Base-by-base conservation (phyloP, 2,113 vertebrate genomes). In the Ptilonorhynchus violaceus region DNA sequence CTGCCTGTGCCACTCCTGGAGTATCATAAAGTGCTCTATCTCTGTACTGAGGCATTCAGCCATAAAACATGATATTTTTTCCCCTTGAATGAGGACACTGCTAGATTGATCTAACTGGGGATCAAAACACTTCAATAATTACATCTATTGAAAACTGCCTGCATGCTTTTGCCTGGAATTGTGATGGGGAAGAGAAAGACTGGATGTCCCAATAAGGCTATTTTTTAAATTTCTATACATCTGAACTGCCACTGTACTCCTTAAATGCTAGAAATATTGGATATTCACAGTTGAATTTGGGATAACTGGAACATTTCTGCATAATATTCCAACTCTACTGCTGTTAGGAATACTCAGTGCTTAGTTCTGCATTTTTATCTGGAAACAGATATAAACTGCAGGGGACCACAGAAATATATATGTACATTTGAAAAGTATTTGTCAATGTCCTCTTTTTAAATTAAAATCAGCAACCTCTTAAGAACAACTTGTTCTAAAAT, bases 51-150 rank as follows among this genome's bases (percentile, higher is more conserved):
- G 80, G 77, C 76, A 85, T 30, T 63, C 92, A 76, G 73, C 74
- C 66, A 85, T 93, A 91, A 96, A 96, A 39, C 41, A 39, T 46
- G 31, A 0, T 27, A 16, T 46, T 85, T 91, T 35, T 70, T 59
- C 47, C 52, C 81, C 77, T 89, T 70, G 74, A 85, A 70, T 6
- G 46, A 84, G 85, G 74, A 44, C 42, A 68, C 16, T 52, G 25
- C 53, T 59, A 31, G 47, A 93, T 63, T 85, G 88, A 84, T 70
- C 73, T 74, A 84, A 94, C 1, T 66, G 35, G 18, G 14, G 39
- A 93, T 78, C 85, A 91, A 63, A 94, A 53, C 37, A 84, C 66
- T 89, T 56, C 17, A 74, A 53, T 80, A 83, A 95, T 89, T 80
- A 41, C 12, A 69, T 39, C 49, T 67, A 31, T 59, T 72, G 47